phyloP scores from a whole-genome alignment of 2,888 invertebrate species.

The Macrophya annulata region DNA sequence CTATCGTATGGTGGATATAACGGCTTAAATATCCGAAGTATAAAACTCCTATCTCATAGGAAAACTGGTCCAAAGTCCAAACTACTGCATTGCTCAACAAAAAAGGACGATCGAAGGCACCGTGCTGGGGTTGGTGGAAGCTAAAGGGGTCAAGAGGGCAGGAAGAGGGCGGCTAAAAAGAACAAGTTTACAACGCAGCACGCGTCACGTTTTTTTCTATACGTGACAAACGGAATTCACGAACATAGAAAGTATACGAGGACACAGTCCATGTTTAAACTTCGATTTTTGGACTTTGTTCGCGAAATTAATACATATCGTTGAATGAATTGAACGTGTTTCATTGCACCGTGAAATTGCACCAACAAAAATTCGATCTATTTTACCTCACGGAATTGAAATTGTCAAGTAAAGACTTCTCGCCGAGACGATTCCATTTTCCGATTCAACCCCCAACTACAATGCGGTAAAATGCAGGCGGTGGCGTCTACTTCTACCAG shows the following conservation, averaged over 20 bases:
- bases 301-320: not conserved
- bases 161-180: slow-evolving; percentile 33
- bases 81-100: slow-evolving; percentile 39
- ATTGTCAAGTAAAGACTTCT: slow-evolving; percentile 40
- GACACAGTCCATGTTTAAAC: not conserved
- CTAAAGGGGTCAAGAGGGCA: slow-evolving; percentile 34
- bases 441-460: slow-evolving; percentile 9
- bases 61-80: slow-evolving; percentile 22
- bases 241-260: not conserved
- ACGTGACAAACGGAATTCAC: slow-evolving; percentile 27
- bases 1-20: not conserved
- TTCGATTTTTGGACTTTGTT: not conserved
- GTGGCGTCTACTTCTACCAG: not conserved
- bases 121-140: not conserved
- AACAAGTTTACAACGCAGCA: slow-evolving; percentile 42
- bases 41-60: not conserved
- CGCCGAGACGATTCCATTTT: slow-evolving; percentile 15
- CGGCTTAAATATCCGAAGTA: not conserved
- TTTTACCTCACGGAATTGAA: slow-evolving; percentile 22
- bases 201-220: slow-evolving; percentile 43
- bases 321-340: not conserved
- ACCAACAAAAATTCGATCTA: not conserved
- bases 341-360: slow-evolving; percentile 37
- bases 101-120: slow-evolving; percentile 36
- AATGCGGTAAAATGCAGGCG: slow-evolving; percentile 39